Conservation (phyloP, 2,113 vertebrate genomes). For the Pseudopipra pipra region DNA sequence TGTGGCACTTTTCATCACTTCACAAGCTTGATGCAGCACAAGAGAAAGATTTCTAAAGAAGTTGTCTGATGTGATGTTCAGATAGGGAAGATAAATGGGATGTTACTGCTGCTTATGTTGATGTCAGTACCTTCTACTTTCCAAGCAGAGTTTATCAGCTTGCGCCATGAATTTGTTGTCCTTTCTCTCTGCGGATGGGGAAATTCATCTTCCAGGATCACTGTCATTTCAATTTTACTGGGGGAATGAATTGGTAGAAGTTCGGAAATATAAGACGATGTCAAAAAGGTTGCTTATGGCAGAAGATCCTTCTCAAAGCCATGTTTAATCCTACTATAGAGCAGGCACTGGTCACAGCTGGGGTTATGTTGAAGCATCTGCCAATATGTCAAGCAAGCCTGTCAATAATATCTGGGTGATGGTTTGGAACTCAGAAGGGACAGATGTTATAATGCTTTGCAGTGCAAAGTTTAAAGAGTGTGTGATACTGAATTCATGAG, state of each 20-base stretch:
- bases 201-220: not conserved
- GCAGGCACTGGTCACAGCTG: not conserved
- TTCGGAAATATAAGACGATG: not conserved
- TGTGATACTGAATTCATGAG: not conserved
- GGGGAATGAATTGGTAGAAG: not conserved
- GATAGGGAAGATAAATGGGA: not conserved
- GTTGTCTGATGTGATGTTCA: not conserved
- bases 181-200: not conserved
- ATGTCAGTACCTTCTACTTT: not conserved
- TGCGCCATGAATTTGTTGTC: not conserved
- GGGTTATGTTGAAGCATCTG: rapidly evolving
- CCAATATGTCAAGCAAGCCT: rapidly evolving
- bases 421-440: not conserved
- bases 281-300: not conserved
- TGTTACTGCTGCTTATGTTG: not conserved
- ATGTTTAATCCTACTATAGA: not conserved
- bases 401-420: not conserved
- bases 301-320: not conserved
- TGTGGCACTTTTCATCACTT: not conserved
- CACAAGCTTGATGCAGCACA: not conserved
- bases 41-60: not conserved
- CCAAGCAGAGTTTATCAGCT: not conserved
- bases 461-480: not conserved
- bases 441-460: not conserved
- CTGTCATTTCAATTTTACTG: not conserved